Evolutionary conservation across 2,888 invertebrate genomes (phyloP), one percentile per base, ranked within the genome.

Genomic region (Sminthurides aquaticus): DNA sequence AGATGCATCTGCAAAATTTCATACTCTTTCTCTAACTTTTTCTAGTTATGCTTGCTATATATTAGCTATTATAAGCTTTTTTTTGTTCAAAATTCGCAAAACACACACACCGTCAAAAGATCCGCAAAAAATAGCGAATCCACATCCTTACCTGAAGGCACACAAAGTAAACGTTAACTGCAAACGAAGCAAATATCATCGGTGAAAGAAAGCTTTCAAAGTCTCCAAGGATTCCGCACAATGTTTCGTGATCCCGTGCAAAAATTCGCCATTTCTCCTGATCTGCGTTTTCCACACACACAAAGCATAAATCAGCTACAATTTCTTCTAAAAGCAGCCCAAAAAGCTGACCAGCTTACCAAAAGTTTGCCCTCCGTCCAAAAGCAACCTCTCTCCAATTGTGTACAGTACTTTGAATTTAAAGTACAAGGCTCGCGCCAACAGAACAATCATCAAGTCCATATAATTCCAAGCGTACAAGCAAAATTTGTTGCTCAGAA

Each of bases 111-210:
- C n/a, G n/a, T n/a, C n/a, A n/a, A n/a, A n/a, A n/a, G n/a, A n/a
- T n/a, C n/a, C n/a, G n/a, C 18, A 1, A 61, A 20, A 22, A 54
- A 26, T 57, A 22, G 18, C 20, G 34, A 58, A 29, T 34, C 26
- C 24, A 29, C 1, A 29, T 8, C 20, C 22, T 34, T 29, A 64
- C 64, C 56, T 64, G 64, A 1, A 64, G 28, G 34, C 64, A 64
- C n/a, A 64, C 48, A 58, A 55, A 64, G 49, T 64, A 64, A 60
- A 64, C 60, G 48, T 64, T 64, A 22, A 55, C 28, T 1, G 34
- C 60, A 48, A 26, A 64, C 5, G 60, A 60, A 1, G 26, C 48
- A 26, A 64, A 60, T 26, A 64, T 55, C 27, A 64, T 48, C 5
- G 64, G 64, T 3, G 64, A 64, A 2, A 64, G 22, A 22, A 64